A percentile compares a stretch with the other conserved stretches of the same genome.
These are phyloP conservation scores for Pachypanchax playfairii DNA, from an alignment of 2,113 vertebrate genomes.

Conservation along the genomic window DNA sequence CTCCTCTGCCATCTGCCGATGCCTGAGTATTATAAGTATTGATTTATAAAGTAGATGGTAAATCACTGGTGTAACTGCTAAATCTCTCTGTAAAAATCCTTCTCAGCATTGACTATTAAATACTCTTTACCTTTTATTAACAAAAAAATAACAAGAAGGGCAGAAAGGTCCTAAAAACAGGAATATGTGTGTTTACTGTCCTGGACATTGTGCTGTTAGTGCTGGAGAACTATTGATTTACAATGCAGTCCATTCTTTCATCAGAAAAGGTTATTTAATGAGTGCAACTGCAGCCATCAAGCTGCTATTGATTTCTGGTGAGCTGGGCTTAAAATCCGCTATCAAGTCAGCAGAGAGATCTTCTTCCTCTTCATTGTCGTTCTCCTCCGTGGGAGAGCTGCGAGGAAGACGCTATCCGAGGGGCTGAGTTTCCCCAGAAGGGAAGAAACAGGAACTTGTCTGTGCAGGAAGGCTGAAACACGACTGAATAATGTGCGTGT, in stretches of 20 bases:
- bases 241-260: constrained; percentile 39
- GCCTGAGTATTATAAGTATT: constrained; percentile 35
- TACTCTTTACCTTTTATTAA: neutral
- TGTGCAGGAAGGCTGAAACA: constrained; percentile 23
- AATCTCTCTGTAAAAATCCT: constrained; percentile 16
- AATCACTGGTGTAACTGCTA: constrained; percentile 14
- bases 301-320: constrained; percentile 53
- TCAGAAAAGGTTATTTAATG: constrained; percentile 48
- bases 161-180: constrained; percentile 1
- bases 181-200: constrained; percentile 13
- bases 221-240: constrained; percentile 15
- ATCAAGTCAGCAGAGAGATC: constrained; percentile 9
- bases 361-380: neutral
- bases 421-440: constrained; percentile 14
- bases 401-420: constrained; percentile 16
- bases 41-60: constrained; percentile 47
- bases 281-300: constrained; percentile 45
- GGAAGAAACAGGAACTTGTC: constrained; percentile 15
- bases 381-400: neutral
- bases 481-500: constrained; percentile 38
- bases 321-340: constrained; percentile 32
- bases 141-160: neutral
- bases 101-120: constrained; percentile 13
- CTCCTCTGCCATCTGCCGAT: constrained; percentile 28
- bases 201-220: constrained; percentile 14